Base-by-base conservation (phyloP, 2,888 invertebrate genomes). In the Branchipolynoe longqiensis region DNA sequence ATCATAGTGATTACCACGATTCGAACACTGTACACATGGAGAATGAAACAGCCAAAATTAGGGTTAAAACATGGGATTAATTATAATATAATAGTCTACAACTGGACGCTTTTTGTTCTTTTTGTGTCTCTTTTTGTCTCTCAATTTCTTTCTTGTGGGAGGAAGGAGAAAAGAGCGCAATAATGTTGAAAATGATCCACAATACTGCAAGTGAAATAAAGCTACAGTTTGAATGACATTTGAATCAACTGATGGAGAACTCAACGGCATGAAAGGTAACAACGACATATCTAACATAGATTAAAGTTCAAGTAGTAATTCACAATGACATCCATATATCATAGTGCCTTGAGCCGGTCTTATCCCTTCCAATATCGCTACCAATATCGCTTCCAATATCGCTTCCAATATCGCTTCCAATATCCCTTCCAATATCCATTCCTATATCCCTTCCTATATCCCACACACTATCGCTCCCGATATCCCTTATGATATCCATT, bases 181-280 rank as follows among this genome's bases (percentile, higher is more conserved):
- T 18, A 58, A 69, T n/a, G 69, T 38, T 69, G 69, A 38, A 69
- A 69, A 69, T 22, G 69, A 69, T 31, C 69, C 36, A 69, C 69
- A 69, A 69, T 31, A 69, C 69, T 69, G 69, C 69, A 69, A 69
- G 69, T 69, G 69, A 69, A 69, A n/a, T n/a, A 48, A 69, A 36
- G 36, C 69, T 69, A 69, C 69, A 69, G 33, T 38, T 69, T 33
- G 8, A 64, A 64, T 64, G 31, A 69, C 69, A 69, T 69, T 36
- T 69, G 69, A 38, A 36, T 33, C n/a, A 69, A 69, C 14, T 36
- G 18, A 69, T 69, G 1, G 62, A 28, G 28, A 62, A 64, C 6
- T 69, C 38, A 38, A 36, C 33, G 33, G 69, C 36, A 69, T 3
- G 38, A 69, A 69, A n/a, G 2, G 25, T 4, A 69, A 69, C 38